Evolutionary conservation across 2,888 invertebrate species (phyloP), one percentile per base, ranked within the genome.

Genomic region (Microplitis manilae): DNA sequence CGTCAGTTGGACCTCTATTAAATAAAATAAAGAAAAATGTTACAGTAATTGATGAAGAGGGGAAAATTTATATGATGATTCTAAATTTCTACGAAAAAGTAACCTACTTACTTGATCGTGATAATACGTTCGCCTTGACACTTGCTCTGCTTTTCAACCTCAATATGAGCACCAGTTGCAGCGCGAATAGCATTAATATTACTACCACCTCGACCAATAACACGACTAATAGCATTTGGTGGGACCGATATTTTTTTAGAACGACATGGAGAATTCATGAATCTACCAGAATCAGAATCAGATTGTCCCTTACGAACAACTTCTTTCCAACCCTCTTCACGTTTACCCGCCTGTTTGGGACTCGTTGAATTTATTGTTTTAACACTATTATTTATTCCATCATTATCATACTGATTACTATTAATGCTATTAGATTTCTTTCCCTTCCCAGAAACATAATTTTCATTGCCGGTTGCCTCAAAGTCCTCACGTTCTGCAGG

Each of bases 181-280:
- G 97, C 96, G 78, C 99, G 93, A 88, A 99, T 98, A 9, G 98
- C 97, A 91, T 99, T 99, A 86, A 99, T 98, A 91, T 99, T 99
- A 91, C 96, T 96, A 70, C 99, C 99, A 41, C 96, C 98, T 85
- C 99, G 94, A 0, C 99, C 99, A 87, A 99, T 99, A 73, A 99
- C 98, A 75, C 99, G 93, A 78, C 98, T 98, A 80, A 99, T 98
- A 68, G 98, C 98, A 90, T 96, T 96, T 38, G 97, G 94, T 74
- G 98, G 97, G 78, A 99, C 98, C 15, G 95, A 95, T 68, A 99
- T 97, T 91, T 97, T 98, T 91, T 98, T 98, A 83, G 95, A 94
- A 13, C 95, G 94, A 85, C 90, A 91, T 39, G 90, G 90, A n/a
- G 91, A 90, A 81, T 91, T 91, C 86, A 90, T 87, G 82, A 90